Evolutionary conservation across 2,113 vertebrate species (phyloP), one percentile per base, ranked within the genome.

Genomic region (Theristicus caerulescens): DNA sequence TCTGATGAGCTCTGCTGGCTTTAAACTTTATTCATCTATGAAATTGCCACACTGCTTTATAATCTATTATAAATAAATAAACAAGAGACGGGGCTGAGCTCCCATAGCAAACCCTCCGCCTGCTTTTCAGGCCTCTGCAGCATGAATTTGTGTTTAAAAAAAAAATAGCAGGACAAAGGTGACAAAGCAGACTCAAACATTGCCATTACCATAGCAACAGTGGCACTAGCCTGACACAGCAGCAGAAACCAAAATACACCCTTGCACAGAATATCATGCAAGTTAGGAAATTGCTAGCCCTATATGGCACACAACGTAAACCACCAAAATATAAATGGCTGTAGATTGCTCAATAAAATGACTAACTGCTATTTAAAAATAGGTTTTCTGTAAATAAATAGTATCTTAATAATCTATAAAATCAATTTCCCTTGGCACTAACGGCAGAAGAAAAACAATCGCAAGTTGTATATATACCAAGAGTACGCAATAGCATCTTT

Each of bases 101-200:
- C 89, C 79, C n/a, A 13, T 31, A 82, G 71, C 94, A 97, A 98
- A 93, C 71, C 73, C 82, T 86, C 69, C 24, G 34, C 85, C 92
- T 96, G 86, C 19, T 93, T 94, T 66, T 88, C 90, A 93, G 94
- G 85, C 92, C 82, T 96, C 84, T 87, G 92, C 89, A 96, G 84
- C 79, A 73, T 38, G 49, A 88, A 91, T 91, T 89, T 96, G 40
- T 83, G 72, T 93, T 97, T 90, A 65, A 97, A 94, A 97, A 97
- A 94, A 94, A 85, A 94, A 77, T 25, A 78, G 93, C 95, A 97
- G 97, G 95, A 98, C 97, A 98, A 97, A 98, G 98, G 97, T 98
- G 98, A 98, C 96, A 95, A 98, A 97, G 96, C 97, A 95, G 88
- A 96, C 94, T 98, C 97, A 97, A 97, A 97, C 96, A 97, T 97